phyloP scores from a whole-genome alignment of 2,888 invertebrate species.

The Thysanoteuthis rhombus region DNA sequence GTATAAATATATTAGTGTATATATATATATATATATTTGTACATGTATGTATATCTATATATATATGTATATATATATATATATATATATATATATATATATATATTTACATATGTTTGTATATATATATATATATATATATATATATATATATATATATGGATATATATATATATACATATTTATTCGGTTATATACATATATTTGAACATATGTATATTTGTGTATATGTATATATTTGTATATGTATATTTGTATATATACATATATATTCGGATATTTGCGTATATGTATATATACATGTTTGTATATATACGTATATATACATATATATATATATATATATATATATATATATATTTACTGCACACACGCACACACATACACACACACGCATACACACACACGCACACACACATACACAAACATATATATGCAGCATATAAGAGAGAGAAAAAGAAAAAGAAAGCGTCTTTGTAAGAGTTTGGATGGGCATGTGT shows the following conservation, averaged over 20 bases:
- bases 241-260: not conserved
- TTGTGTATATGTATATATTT: constrained; percentile 1
- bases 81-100: not conserved
- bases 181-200: not conserved
- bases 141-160: not conserved
- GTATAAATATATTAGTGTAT: not conserved
- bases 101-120: not conserved
- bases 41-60: not conserved
- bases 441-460: not conserved
- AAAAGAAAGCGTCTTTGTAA: not conserved
- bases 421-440: not conserved
- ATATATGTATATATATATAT: not conserved
- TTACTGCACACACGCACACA: not conserved
- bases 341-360: not conserved
- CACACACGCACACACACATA: not conserved
- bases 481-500: not conserved
- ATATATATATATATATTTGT: not conserved
- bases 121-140: not conserved
- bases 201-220: not conserved
- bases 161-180: constrained; percentile 14
- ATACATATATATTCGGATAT: not conserved
- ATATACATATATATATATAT: not conserved
- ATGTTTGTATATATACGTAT: not conserved
- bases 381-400: not conserved
- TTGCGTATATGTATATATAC: not conserved